A percentile compares a stretch with the other conserved stretches of the same genome.
Evolutionary conservation across 2,113 vertebrate genomes (phyloP).

Genomic region (Phodopus roborovskii): DNA sequence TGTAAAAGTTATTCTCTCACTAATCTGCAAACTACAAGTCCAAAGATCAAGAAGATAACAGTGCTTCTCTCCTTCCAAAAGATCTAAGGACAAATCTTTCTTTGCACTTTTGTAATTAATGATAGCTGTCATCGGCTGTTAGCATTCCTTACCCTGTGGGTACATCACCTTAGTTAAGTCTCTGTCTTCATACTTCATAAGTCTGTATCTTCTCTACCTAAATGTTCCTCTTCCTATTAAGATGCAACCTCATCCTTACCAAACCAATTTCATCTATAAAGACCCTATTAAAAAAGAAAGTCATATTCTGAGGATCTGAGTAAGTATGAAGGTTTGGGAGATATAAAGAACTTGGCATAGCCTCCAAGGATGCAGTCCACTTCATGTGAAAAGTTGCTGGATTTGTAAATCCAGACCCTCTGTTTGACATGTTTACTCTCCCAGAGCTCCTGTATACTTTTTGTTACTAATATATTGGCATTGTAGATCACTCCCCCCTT

Average conservation of each 20-base stretch:
- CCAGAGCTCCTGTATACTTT: neutral
- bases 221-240: neutral
- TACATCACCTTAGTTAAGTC: neutral
- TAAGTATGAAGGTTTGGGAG: neutral
- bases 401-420: neutral
- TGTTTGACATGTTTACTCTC: neutral
- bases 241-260: conserved; percentile 12
- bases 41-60: neutral
- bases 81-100: neutral
- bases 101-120: neutral
- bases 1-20: neutral
- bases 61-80: neutral
- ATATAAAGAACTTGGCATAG: neutral
- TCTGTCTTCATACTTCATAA: neutral
- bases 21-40: neutral
- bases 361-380: neutral
- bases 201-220: neutral
- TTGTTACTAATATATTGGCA: neutral
- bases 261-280: conserved; percentile 22
- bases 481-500: neutral
- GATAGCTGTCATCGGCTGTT: neutral
- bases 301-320: neutral
- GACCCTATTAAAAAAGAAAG: neutral
- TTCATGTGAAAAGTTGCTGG: neutral
- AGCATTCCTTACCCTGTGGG: neutral